A percentile compares a stretch with the other conserved stretches of the same genome.
Conservation (phyloP, 1,140 invertebrate species). For the Caenorhabditis brenneri region DNA sequence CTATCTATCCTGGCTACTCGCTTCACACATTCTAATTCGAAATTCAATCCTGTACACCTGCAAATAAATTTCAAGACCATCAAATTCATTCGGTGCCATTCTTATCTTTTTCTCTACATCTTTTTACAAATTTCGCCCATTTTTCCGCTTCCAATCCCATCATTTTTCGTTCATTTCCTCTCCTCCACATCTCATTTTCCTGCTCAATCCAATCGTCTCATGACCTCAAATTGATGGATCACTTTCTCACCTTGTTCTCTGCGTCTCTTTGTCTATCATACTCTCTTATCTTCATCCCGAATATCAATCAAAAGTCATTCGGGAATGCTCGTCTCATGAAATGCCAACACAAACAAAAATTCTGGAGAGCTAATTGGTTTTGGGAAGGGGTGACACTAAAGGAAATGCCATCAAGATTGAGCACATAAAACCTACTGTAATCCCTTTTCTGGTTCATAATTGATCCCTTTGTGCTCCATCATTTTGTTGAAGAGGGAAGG, state of each 20-base stretch:
- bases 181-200: background rate
- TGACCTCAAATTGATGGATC: constrained; percentile 42
- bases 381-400: background rate
- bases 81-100: background rate
- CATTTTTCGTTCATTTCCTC: constrained; percentile 39
- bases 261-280: background rate
- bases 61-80: no score
- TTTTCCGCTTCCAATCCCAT: constrained; percentile 23
- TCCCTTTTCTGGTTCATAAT: constrained; percentile 5
- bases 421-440: constrained; percentile 16
- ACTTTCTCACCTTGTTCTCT: constrained; percentile 17
- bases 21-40: no score
- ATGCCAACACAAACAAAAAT: constrained; percentile 3
- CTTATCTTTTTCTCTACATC: background rate
- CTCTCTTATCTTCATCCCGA: background rate
- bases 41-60: no score
- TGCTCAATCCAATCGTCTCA: constrained; percentile 17
- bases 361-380: background rate
- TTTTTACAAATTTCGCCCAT: background rate
- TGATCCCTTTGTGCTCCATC: background rate
- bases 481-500: background rate
- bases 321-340: constrained; percentile 18
- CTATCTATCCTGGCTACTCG: no score
- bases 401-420: background rate
- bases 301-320: constrained; percentile 36